A percentile compares a stretch with the other conserved stretches of the same genome.
Evolutionary conservation across 2,113 vertebrate species (phyloP).

Genomic region (Hypomesus transpacificus): DNA sequence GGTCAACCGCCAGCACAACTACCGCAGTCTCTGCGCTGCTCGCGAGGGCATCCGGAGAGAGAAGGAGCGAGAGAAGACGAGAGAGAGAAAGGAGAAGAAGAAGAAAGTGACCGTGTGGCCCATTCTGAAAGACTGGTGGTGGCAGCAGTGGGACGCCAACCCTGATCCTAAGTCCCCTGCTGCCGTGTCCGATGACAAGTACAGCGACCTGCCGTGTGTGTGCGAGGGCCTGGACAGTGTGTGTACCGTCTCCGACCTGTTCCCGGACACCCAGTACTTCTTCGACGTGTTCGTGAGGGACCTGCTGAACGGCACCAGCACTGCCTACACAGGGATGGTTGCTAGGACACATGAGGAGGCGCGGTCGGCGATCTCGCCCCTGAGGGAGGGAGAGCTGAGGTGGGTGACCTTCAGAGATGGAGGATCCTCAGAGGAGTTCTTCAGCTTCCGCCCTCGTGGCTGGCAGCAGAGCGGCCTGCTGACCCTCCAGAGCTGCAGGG

Average conservation of each 20-base stretch:
- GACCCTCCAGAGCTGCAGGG: slow-evolving; percentile 78
- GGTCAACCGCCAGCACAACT: slow-evolving; percentile 79
- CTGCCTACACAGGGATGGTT: slow-evolving; percentile 75
- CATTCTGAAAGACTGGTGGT: slow-evolving; percentile 69
- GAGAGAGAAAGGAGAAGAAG: slow-evolving; percentile 47
- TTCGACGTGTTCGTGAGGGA: slow-evolving; percentile 85
- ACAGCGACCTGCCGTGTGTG: slow-evolving; percentile 67
- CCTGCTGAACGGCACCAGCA: slow-evolving; percentile 74
- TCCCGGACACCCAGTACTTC: slow-evolving; percentile 80
- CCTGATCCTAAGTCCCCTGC: slow-evolving; percentile 37
- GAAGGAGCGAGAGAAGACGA: slow-evolving; percentile 38
- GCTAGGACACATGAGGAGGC: slow-evolving; percentile 80
- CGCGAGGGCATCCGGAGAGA: slow-evolving; percentile 49
- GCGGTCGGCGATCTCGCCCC: slow-evolving; percentile 57
- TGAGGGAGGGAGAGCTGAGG: slow-evolving; percentile 80
- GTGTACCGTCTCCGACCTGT: slow-evolving; percentile 78
- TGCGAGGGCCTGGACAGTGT: slow-evolving; percentile 79
- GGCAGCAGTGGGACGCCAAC: slow-evolving; percentile 64
- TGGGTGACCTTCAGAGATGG: slow-evolving; percentile 70
- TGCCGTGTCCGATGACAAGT: slow-evolving; percentile 31
- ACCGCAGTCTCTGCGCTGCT: slow-evolving; percentile 80
- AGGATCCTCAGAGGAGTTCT: slow-evolving; percentile 59
- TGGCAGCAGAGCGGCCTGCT: slow-evolving; percentile 80
- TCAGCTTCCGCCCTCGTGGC: slow-evolving; percentile 75
- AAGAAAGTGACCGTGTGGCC: slow-evolving; percentile 58